phyloP scores from a whole-genome alignment of 2,888 invertebrate species.

The Orthosia gothica region DNA sequence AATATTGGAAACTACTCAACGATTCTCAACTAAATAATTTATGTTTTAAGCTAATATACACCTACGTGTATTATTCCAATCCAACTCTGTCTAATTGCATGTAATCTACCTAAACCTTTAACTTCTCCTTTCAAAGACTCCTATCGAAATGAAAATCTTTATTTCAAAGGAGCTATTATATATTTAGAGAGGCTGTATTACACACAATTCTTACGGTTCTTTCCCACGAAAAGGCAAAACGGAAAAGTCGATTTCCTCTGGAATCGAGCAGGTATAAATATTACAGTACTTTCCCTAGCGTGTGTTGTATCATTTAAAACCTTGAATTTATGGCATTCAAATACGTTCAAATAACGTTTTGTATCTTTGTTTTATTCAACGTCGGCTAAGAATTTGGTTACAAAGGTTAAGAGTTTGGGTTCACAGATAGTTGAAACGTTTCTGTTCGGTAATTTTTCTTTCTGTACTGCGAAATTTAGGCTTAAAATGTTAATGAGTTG shows the following conservation, averaged over 20 bases:
- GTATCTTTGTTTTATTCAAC: conserved; percentile 37
- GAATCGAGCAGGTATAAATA: conserved; percentile 58
- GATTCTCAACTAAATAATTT: neutral
- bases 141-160: conserved; percentile 30
- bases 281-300: conserved; percentile 33
- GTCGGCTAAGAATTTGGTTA: conserved; percentile 31
- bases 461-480: neutral
- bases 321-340: conserved; percentile 39
- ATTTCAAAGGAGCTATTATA: conserved; percentile 44
- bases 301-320: conserved; percentile 52
- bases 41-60: neutral
- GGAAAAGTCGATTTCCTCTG: conserved; percentile 57
- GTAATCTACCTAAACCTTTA: conserved; percentile 12
- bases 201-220: conserved; percentile 39
- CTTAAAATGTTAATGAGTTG: neutral
- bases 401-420: neutral
- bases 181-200: conserved; percentile 43
- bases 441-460: neutral
- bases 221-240: conserved; percentile 38
- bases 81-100: conserved; percentile 18
- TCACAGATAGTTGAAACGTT: too few relatives aligned
- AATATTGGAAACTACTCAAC: conserved; percentile 39
- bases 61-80: neutral
- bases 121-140: conserved; percentile 9
- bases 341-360: conserved; percentile 36